These are phyloP conservation scores for Macrotrachela quadricornifera DNA, from an alignment of 1,140 invertebrate genomes.

Conservation along the genomic window DNA sequence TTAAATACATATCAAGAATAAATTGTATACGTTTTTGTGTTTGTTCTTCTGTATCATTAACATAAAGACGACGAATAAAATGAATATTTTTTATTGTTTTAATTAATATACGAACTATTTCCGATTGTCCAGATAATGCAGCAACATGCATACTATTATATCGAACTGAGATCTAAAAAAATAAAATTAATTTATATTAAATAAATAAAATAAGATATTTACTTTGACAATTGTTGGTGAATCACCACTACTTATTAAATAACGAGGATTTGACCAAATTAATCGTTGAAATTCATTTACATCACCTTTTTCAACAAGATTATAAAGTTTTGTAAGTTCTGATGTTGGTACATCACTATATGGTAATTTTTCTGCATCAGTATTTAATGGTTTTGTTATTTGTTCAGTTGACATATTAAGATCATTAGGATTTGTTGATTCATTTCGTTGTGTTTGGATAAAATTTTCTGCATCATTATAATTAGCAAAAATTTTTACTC, in stretches of 20 bases:
- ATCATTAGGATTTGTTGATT: too few relatives aligned
- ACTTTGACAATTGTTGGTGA: conserved; percentile 49
- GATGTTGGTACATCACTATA: conserved; percentile 52
- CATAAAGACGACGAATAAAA: conserved; percentile 55
- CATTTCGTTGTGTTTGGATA: too few relatives aligned
- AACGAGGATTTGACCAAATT: conserved; percentile 56
- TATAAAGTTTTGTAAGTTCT: conserved; percentile 40
- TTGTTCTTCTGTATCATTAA: conserved; percentile 37
- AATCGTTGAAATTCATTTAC: conserved; percentile 38
- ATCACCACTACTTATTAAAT: conserved; percentile 59
- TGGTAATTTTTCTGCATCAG: conserved; percentile 22
- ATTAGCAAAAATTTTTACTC: too few relatives aligned
- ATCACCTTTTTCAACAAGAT: conserved; percentile 38
- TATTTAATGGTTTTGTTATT: neutral
- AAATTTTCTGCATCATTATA: too few relatives aligned
- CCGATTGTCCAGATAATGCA: conserved; percentile 43
- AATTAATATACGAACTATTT: conserved; percentile 51
- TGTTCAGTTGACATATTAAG: too few relatives aligned
- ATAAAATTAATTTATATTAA: neutral
- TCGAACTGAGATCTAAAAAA: conserved; percentile 44
- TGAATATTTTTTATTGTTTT: conserved; percentile 46
- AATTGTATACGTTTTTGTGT: conserved; percentile 39
- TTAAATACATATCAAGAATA: conserved; percentile 68
- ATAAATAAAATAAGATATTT: conserved; percentile 1
- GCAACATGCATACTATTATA: conserved; percentile 73